phyloP scores from a whole-genome alignment of 2,888 invertebrate species.

The Calliphora vomitoria region DNA sequence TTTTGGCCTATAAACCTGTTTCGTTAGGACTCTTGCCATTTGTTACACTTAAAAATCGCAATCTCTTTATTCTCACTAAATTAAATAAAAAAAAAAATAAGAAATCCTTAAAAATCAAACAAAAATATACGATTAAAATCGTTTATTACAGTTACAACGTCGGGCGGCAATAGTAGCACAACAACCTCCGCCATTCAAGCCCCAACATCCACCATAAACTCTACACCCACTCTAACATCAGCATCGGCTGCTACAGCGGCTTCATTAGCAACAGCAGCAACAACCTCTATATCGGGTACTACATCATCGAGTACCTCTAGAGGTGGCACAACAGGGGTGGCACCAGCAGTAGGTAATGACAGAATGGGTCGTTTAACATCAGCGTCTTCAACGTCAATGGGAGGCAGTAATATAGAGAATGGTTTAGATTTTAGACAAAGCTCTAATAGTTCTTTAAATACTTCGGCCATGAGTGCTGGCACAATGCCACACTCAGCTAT shows the following conservation, averaged over 20 bases:
- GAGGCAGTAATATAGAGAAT: slow-evolving; percentile 77
- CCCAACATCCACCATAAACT: slow-evolving; percentile 64
- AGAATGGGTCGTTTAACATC: slow-evolving; percentile 61
- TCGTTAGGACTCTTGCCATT: too few species aligned
- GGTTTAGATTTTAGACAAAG: slow-evolving; percentile 81
- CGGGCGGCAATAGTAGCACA: slow-evolving; percentile 54
- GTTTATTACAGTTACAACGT: slow-evolving; percentile 64
- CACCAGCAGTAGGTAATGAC: slow-evolving; percentile 42
- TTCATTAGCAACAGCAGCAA: slow-evolving; percentile 76
- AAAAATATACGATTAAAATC: slow-evolving; percentile 28
- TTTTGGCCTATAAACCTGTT: too few species aligned
- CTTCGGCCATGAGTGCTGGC: slow-evolving; percentile 41
- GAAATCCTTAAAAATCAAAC: neutral
- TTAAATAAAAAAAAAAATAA: neutral
- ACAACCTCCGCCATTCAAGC: slow-evolving; percentile 71
- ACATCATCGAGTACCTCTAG: slow-evolving; percentile 66
- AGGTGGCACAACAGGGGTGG: slow-evolving; percentile 40
- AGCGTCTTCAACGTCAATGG: slow-evolving; percentile 57
- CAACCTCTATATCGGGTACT: slow-evolving; percentile 76
- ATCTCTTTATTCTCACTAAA: slow-evolving; percentile 30
- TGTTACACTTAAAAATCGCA: neutral
- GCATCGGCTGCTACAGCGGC: slow-evolving; percentile 76
- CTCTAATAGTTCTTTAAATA: slow-evolving; percentile 62
- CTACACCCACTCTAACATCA: slow-evolving; percentile 74
- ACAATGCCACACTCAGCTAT: slow-evolving; percentile 45